Evolutionary conservation across 2,113 vertebrate species (phyloP).

Genomic region (Prionailurus viverrinus): DNA sequence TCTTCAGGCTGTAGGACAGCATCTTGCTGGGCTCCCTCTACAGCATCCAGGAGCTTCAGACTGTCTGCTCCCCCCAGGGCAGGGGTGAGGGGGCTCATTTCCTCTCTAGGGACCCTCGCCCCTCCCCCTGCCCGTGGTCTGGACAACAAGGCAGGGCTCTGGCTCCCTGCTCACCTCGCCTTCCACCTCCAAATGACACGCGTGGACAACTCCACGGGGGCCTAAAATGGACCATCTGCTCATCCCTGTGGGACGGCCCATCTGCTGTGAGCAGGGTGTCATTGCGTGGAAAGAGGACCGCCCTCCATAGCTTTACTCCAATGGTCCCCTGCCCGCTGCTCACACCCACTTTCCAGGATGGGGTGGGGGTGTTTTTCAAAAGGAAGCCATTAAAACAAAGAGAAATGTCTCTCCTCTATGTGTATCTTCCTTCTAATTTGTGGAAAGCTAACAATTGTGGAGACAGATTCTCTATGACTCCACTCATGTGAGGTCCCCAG

Average conservation of each 20-base stretch:
- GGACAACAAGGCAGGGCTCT: fast-evolving
- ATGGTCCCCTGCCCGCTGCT: fast-evolving
- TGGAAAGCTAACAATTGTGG: not conserved
- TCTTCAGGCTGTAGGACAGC: not conserved
- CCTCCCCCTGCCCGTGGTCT: fast-evolving
- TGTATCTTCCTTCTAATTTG: not conserved
- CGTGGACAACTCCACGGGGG: not conserved
- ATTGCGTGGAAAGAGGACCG: fast-evolving
- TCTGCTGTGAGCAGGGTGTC: too few species aligned
- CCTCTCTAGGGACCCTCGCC: not conserved
- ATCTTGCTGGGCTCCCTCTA: fast-evolving
- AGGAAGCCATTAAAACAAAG: not conserved
- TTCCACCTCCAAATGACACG: too few species aligned
- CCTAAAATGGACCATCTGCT: fast-evolving
- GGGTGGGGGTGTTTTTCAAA: too few species aligned
- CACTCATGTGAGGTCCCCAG: not conserved
- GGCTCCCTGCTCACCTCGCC: fast-evolving
- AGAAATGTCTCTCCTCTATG: fast-evolving
- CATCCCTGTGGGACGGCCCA: not conserved
- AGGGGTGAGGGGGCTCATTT: fast-evolving
- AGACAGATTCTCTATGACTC: fast-evolving
- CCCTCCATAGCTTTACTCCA: fast-evolving
- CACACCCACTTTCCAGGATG: not conserved
- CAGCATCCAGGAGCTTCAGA: fast-evolving
- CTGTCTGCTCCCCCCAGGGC: fast-evolving